Evolutionary conservation across 30 jellyfish, hydroid and myxozoan genomes (phyloP).

Genomic region (Mastigias papua): DNA sequence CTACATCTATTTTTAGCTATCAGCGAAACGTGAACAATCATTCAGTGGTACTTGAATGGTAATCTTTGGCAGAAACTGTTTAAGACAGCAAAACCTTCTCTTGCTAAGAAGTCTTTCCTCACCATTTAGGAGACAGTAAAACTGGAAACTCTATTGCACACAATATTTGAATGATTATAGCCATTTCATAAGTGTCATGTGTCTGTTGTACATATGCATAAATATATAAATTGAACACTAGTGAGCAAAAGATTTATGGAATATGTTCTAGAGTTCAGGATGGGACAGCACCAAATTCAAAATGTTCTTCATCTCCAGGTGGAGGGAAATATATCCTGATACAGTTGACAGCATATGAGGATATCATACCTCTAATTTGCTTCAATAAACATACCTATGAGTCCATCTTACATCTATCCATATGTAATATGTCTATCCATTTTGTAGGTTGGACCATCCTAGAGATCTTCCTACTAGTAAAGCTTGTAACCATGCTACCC

Average conservation of each 20-base stretch:
- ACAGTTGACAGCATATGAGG: conserved; percentile 40
- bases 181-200: background rate
- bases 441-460: conserved; percentile 41
- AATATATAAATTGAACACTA: conserved; percentile 19
- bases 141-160: background rate
- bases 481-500: conserved; percentile 51
- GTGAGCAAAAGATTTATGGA: conserved; percentile 2
- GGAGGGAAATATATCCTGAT: conserved; percentile 43
- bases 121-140: conserved; percentile 6
- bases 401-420: conserved; percentile 41
- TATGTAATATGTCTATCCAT: conserved; percentile 21
- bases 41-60: background rate
- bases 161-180: conserved; percentile 25
- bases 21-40: conserved; percentile 4
- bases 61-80: conserved; percentile 2
- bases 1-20: conserved; percentile 13
- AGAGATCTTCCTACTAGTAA: conserved; percentile 11
- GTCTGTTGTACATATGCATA: conserved; percentile 7
- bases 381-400: conserved; percentile 35
- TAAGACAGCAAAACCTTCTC: background rate
- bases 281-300: background rate
- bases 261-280: conserved; percentile 10
- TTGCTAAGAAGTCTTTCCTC: background rate
- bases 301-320: conserved; percentile 29
- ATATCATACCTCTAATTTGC: conserved; percentile 24